These are phyloP conservation scores for Drosophila truncata DNA, from an alignment of 1,140 invertebrate genomes.

Conservation along the genomic window DNA sequence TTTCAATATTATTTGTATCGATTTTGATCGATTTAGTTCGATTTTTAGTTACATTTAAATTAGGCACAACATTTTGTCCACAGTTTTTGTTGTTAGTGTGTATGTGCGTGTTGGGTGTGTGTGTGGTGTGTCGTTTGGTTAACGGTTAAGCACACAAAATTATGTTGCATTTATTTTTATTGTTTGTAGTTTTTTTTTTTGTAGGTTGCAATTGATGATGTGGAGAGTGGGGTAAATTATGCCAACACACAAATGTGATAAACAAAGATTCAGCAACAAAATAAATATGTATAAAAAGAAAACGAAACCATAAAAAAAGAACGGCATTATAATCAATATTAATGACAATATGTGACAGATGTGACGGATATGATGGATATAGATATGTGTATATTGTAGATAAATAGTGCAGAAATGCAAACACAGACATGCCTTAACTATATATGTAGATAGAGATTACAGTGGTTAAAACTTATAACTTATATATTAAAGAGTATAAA, in stretches of 20 bases:
- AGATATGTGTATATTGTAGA: conserved; percentile 5
- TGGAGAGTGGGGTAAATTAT: conserved; percentile 34
- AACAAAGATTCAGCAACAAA: conserved; percentile 60
- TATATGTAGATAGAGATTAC: conserved; percentile 9
- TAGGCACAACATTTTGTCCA: conserved; percentile 44
- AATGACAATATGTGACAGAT: conserved; percentile 63
- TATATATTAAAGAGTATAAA: neutral
- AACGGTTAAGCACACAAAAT: conserved; percentile 76
- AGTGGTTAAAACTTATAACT: conserved; percentile 13
- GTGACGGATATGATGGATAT: conserved; percentile 27
- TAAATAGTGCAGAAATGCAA: conserved; percentile 27
- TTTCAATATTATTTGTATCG: conserved; percentile 6
- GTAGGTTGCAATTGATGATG: conserved; percentile 49
- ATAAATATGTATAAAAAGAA: conserved; percentile 38
- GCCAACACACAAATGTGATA: conserved; percentile 61
- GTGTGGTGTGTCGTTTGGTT: conserved; percentile 60
- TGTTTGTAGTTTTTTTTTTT: conserved; percentile 37
- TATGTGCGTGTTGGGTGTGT: conserved; percentile 26
- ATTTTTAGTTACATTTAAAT: conserved; percentile 16
- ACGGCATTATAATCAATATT: conserved; percentile 67
- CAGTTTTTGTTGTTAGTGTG: conserved; percentile 55
- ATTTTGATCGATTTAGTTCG: conserved; percentile 3
- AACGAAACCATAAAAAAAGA: conserved; percentile 48
- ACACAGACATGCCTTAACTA: conserved; percentile 11
- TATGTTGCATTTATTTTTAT: conserved; percentile 27